Base-by-base conservation (phyloP, 2,113 vertebrate species). In the Grallaria varia region DNA sequence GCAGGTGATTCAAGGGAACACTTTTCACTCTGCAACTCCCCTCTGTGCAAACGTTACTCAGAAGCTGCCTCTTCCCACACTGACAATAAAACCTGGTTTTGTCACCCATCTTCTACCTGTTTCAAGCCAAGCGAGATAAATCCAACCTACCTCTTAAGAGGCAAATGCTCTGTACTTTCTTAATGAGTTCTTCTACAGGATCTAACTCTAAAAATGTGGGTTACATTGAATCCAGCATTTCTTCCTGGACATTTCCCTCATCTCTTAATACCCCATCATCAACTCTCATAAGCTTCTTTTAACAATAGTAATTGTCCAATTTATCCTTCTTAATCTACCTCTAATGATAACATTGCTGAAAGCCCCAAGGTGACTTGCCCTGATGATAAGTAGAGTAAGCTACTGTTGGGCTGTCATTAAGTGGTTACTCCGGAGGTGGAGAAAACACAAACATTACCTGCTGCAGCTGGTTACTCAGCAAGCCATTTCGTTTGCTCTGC, bases 401-500 rank as follows among this genome's bases (percentile, higher is more conserved):
- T 56, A 14, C 64, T 60, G 16, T 79, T 79, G 81, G 28, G 47
- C 83, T 90, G 53, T 87, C 79, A 89, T 89, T 89, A 92, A 91
- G 73, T 45, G 59, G 52, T 66, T 87, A 40, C 31, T 90, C 47
- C 63, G 58, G 90, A 91, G 74, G 42, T 45, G 68, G 69, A 86
- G 78, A 50, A 37, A 72, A 55, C 55, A 44, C 45, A 47, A 71
- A 44, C 94, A 87, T 97, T 98, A 99, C 99, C 99, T 99, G 98
- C 98, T 99, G 98, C 93, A 99, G 97, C 50, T 98, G 97, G 97
- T 99, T 97, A 94, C 97, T 98, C 97, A 99, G 98, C 97, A 99
- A 97, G 97, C 99, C 99, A 35, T 99, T 99, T 96, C 98, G 98
- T 98, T 99, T 99, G 98, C 99, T 99, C 98, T 99, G 99, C 99